phyloP scores from a whole-genome alignment of 1,140 invertebrate genomes.

The Phthorimaea operculella region DNA sequence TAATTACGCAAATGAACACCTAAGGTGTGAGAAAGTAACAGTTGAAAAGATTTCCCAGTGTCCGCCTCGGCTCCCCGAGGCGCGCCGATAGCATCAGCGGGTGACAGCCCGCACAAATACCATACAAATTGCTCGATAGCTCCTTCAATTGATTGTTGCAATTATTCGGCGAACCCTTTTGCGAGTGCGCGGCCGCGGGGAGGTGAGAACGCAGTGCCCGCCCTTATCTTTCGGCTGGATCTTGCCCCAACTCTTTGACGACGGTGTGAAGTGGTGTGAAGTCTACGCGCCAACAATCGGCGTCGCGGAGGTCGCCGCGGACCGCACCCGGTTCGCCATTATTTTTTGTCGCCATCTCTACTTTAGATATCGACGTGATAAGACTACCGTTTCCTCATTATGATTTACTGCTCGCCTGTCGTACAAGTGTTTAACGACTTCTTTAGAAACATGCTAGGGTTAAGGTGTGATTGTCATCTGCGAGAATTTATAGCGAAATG shows the following conservation, averaged over 20 bases:
- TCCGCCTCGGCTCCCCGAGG: slow-evolving; percentile 37
- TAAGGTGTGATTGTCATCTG: slow-evolving; percentile 1
- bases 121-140: slow-evolving; percentile 65
- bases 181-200: slow-evolving; percentile 47
- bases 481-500: slow-evolving; percentile 12
- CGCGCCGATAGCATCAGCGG: slow-evolving; percentile 58
- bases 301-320: slow-evolving; percentile 41
- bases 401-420: slow-evolving; percentile 26
- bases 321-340: slow-evolving; percentile 36
- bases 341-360: slow-evolving; percentile 53
- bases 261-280: slow-evolving; percentile 56
- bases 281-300: slow-evolving; percentile 29
- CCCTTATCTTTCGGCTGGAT: slow-evolving; percentile 54
- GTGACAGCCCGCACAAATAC: slow-evolving; percentile 65
- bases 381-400: slow-evolving; percentile 25
- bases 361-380: slow-evolving; percentile 37
- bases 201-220: slow-evolving; percentile 63
- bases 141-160: slow-evolving; percentile 65
- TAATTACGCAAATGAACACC: slow-evolving; percentile 18
- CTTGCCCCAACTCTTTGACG: slow-evolving; percentile 52
- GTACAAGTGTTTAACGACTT: slow-evolving; percentile 27
- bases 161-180: slow-evolving; percentile 63
- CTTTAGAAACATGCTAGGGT: slow-evolving; percentile 12
- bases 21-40: slow-evolving; percentile 60
- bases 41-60: slow-evolving; percentile 48